phyloP scores from a whole-genome alignment of 2,797 vertebrate species.

The Leptatherina wallacei region DNA sequence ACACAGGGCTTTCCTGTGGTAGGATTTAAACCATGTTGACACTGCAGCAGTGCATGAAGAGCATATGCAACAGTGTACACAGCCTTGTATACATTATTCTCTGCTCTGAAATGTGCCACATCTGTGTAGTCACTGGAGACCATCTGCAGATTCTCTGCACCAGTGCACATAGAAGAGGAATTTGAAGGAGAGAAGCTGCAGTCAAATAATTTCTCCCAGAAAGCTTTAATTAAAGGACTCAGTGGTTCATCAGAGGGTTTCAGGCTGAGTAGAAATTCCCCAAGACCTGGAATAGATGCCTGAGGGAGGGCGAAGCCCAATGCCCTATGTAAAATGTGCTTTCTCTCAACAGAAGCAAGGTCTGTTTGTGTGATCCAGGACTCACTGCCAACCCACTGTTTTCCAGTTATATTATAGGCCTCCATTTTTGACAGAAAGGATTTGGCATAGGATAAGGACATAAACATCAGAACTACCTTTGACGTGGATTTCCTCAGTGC shows the following conservation, averaged over 20 bases:
- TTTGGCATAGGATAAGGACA: slow-evolving; percentile 49
- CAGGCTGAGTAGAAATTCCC: slow-evolving; percentile 63
- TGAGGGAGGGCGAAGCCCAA: slow-evolving; percentile 70
- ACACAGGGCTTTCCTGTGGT: slow-evolving; percentile 68
- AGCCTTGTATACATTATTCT: slow-evolving; percentile 75
- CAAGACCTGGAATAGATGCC: slow-evolving; percentile 61
- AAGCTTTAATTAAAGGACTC: slow-evolving; percentile 45
- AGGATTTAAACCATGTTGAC: slow-evolving; percentile 69
- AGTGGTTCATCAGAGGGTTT: slow-evolving; percentile 65
- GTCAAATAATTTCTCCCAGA: slow-evolving; percentile 67
- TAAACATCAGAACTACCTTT: slow-evolving; percentile 69
- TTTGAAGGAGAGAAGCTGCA: slow-evolving; percentile 65
- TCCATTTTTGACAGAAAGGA: slow-evolving; percentile 49
- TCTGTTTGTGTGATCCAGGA: slow-evolving; percentile 67
- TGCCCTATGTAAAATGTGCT: slow-evolving; percentile 60
- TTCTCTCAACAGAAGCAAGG: slow-evolving; percentile 54
- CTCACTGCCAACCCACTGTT: slow-evolving; percentile 70
- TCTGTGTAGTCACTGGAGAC: slow-evolving; percentile 71
- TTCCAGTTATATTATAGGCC: slow-evolving; percentile 67
- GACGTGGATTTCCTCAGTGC: slow-evolving; percentile 57
- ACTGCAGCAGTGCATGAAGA: slow-evolving; percentile 67
- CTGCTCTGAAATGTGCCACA: slow-evolving; percentile 61
- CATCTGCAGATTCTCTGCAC: slow-evolving; percentile 66
- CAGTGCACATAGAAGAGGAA: slow-evolving; percentile 58
- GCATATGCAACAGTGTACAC: slow-evolving; percentile 72